Percentiles rank a stretch among this genome's conserved stretches.
Evolutionary conservation across 1,140 invertebrate species (phyloP).

Genomic region (Magallana angulata): DNA sequence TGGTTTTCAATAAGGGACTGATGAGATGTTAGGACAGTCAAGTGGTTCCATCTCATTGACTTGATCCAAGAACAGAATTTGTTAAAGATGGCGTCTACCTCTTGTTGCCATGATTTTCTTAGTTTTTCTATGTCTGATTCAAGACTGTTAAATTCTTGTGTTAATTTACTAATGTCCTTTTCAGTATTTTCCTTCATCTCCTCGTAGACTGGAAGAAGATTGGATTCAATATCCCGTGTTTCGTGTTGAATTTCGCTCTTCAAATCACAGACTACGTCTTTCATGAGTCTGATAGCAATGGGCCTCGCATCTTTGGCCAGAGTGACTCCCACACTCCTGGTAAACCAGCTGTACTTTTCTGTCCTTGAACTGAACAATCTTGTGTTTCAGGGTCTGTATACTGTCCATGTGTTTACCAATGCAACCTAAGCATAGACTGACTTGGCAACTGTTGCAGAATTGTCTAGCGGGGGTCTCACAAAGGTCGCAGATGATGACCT

Average conservation of each 20-base stretch:
- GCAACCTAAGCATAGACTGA: not conserved
- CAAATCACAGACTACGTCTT: not conserved
- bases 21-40: not conserved
- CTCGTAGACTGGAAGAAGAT: not conserved
- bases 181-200: not conserved
- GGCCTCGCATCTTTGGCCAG: not conserved
- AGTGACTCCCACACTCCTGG: not conserved
- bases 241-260: not conserved
- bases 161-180: not conserved
- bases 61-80: not conserved
- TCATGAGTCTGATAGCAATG: not conserved
- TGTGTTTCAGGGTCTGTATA: not conserved
- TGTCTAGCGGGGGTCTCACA: not conserved
- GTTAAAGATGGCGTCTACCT: not conserved
- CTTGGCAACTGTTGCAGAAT: not conserved
- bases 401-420: not conserved
- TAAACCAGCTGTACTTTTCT: not conserved
- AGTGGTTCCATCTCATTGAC: not conserved
- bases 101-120: not conserved
- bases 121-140: not conserved
- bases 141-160: not conserved
- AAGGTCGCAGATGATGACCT: not conserved
- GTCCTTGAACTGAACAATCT: not conserved
- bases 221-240: not conserved
- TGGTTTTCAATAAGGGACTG: not conserved